Evolutionary conservation across 1,140 invertebrate genomes (phyloP).

Genomic region (Eriosoma lanigerum): DNA sequence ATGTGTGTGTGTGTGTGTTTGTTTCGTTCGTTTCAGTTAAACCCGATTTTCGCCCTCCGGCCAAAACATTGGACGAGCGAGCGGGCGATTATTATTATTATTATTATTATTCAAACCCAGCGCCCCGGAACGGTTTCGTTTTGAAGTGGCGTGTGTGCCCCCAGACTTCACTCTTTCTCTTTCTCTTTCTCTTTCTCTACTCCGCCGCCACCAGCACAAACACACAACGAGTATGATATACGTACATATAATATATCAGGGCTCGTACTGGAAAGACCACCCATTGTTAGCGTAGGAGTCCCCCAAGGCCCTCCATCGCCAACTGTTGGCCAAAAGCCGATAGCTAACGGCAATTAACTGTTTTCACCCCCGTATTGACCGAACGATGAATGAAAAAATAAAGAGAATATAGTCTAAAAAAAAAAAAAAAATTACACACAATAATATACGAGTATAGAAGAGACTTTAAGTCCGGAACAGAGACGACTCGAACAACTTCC

Average conservation of each 20-base stretch:
- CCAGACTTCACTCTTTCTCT: constrained; percentile 23
- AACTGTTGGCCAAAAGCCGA: constrained; percentile 51
- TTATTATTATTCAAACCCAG: constrained; percentile 45
- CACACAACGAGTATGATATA: constrained; percentile 12
- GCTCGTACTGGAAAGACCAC: constrained; percentile 13
- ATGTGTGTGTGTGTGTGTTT: not conserved
- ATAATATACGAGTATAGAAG: not conserved
- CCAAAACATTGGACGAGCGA: constrained; percentile 29
- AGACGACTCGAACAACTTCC: not conserved
- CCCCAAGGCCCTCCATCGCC: constrained; percentile 41
- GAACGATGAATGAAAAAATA: not conserved
- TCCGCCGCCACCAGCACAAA: constrained; percentile 22
- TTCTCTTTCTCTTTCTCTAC: not conserved
- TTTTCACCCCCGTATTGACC: constrained; percentile 35
- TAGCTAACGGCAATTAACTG: constrained; percentile 50
- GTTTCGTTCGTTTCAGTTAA: constrained; percentile 28
- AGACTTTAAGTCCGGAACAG: not conserved
- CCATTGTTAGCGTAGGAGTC: constrained; percentile 49
- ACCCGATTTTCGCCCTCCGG: constrained; percentile 44
- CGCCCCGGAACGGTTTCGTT: constrained; percentile 51
- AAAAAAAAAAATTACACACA: not conserved
- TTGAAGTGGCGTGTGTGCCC: constrained; percentile 32
- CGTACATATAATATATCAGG: not conserved
- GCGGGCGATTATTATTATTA: constrained; percentile 29
- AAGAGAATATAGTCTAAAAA: constrained; percentile 21